Evolutionary conservation across 2,888 invertebrate species (phyloP), one percentile per base, ranked within the genome.

Genomic region (Nemotelus pantherinus): DNA sequence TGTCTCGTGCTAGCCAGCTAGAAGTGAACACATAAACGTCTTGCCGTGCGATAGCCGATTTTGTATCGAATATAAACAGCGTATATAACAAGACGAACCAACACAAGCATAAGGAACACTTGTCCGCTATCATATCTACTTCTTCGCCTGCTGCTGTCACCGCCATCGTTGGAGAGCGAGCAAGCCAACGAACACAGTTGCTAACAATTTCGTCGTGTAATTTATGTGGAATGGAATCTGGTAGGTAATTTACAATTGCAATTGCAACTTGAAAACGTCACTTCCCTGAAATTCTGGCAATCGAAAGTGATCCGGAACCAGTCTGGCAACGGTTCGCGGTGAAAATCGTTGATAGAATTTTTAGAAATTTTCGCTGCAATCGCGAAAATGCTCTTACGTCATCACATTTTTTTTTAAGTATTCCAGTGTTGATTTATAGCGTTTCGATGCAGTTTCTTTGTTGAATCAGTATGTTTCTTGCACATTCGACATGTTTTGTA

Each of bases 201-300:
- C 58, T 75, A 71, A 72, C 58, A 58, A 68, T 77, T 57, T 47
- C 72, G 60, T 57, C 48, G 67, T 68, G 50, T 60, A 75, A 68
- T 77, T 77, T 78, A 77, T 78, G 70, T 77, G 80, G 77, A 79
- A 79, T 80, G 79, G 79, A 79, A 78, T 75, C 78, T 77, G 79
- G 80, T 80, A 79, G 77, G 80, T 80, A 84, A 84, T 85, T 84
- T 70, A 85, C 84, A 84, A 86, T 85, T 85, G 83, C 83, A 84
- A 83, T 83, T 83, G 85, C 85, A 85, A 25, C 84, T 85, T 7
- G 58, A 60, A 63, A 84, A 85, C 85, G 85, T 85, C 72, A 74
- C 41, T 72, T 72, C 7, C 41, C 7, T 55, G 70, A 53, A 71
- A n/a, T 71, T 58, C 41, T 43, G 25, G 10, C 74, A 60, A 39